phyloP scores from a whole-genome alignment of 2,797 vertebrate genomes.

The Cyprinella venusta region DNA sequence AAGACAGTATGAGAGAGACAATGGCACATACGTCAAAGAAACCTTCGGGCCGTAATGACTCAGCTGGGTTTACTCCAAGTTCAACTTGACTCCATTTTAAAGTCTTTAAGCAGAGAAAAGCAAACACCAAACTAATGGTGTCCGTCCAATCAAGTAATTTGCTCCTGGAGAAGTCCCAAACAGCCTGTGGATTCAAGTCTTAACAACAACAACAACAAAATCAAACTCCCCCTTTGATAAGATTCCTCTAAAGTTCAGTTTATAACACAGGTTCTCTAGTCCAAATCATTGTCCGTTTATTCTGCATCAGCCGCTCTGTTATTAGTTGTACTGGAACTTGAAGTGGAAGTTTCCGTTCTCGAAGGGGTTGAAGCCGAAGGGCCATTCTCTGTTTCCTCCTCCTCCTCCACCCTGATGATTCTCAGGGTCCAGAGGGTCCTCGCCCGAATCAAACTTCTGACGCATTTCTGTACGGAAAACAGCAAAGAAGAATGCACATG shows the following conservation, averaged over 20 bases:
- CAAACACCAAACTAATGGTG: constrained; percentile 15
- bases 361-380: constrained; percentile 86
- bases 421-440: constrained; percentile 86
- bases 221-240: constrained; percentile 7
- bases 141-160: constrained; percentile 16
- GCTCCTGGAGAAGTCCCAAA: constrained; percentile 46
- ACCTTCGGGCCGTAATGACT: constrained; percentile 44
- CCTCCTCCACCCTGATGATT: constrained; percentile 81
- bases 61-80: constrained; percentile 24
- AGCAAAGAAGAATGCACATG: neutral
- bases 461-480: constrained; percentile 78
- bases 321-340: constrained; percentile 85
- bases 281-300: constrained; percentile 46
- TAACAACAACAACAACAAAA: constrained; percentile 2
- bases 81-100: constrained; percentile 46
- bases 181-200: constrained; percentile 43
- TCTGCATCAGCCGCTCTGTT: constrained; percentile 25
- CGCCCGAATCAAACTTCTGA: constrained; percentile 85
- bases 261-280: constrained; percentile 39
- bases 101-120: constrained; percentile 11
- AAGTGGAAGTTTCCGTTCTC: constrained; percentile 85
- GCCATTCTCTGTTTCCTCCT: constrained; percentile 79
- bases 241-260: constrained; percentile 54
- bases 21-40: constrained; percentile 67
- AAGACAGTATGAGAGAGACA: neutral